phyloP scores from a whole-genome alignment of 2,888 invertebrate species.

The Microplitis manilae region DNA sequence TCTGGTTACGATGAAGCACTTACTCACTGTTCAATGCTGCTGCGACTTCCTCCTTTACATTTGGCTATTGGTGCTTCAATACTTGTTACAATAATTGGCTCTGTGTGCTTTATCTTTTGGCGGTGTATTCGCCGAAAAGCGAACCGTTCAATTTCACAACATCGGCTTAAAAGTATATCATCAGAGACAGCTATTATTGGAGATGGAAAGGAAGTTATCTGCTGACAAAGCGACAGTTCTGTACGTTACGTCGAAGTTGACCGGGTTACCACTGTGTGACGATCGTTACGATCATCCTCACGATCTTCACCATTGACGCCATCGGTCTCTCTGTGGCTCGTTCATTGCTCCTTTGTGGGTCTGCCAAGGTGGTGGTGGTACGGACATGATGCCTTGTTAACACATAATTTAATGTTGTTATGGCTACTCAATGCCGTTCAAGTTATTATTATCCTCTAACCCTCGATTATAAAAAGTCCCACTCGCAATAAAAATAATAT shows the following conservation, averaged over 20 bases:
- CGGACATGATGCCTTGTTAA: not conserved
- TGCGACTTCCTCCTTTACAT: slow-evolving; percentile 84
- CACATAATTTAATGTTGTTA: not conserved
- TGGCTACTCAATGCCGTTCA: not conserved
- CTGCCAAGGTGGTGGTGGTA: not conserved
- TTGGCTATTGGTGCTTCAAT: slow-evolving; percentile 74
- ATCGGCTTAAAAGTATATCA: slow-evolving; percentile 84
- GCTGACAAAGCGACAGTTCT: slow-evolving; percentile 97
- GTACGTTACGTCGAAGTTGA: slow-evolving; percentile 93
- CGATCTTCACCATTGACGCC: slow-evolving; percentile 34
- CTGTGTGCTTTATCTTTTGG: slow-evolving; percentile 66
- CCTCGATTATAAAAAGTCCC: not conserved
- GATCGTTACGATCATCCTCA: slow-evolving; percentile 59
- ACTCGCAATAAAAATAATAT: not conserved
- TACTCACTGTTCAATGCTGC: slow-evolving; percentile 83
- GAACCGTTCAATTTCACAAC: slow-evolving; percentile 84
- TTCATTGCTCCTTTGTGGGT: slow-evolving; percentile 11
- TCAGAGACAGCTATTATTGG: slow-evolving; percentile 87
- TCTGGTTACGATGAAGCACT: slow-evolving; percentile 82
- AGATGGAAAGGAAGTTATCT: slow-evolving; percentile 89
- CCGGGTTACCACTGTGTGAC: slow-evolving; percentile 92
- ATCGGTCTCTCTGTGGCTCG: slow-evolving; percentile 23
- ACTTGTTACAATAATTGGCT: slow-evolving; percentile 65
- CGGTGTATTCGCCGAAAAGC: slow-evolving; percentile 77
- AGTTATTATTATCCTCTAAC: not conserved